Evolutionary conservation across 2,113 vertebrate genomes (phyloP).

Genomic region (Rhinoderma darwinii): DNA sequence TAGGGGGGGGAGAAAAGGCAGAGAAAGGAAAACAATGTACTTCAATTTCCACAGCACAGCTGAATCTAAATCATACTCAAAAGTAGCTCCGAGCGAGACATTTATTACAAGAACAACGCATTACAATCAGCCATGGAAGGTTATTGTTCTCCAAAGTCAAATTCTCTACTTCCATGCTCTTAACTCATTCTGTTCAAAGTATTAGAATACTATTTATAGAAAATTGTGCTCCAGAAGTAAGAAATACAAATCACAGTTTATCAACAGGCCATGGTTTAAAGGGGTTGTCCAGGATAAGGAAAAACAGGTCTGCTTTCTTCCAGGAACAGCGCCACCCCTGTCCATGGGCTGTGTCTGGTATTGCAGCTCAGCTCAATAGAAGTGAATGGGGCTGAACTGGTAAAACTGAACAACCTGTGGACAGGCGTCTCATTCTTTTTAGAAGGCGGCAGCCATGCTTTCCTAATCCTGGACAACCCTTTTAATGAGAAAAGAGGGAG

Average conservation of each 20-base stretch:
- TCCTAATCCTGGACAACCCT: no score
- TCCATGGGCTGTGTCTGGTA: no score
- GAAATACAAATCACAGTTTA: not conserved
- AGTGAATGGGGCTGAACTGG: no score
- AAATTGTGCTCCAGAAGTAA: not conserved
- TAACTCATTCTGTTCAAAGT: conserved; percentile 5
- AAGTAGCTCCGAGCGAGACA: conserved; percentile 37
- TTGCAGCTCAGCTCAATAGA: no score
- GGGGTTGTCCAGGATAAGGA: no score
- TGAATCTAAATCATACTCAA: conserved; percentile 37
- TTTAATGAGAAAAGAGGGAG: no score
- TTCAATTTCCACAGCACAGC: conserved; percentile 36
- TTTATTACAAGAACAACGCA: conserved; percentile 51
- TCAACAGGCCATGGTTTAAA: not conserved
- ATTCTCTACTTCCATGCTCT: not conserved
- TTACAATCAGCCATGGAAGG: conserved; percentile 39
- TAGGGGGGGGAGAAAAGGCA: not conserved
- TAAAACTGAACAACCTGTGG: no score
- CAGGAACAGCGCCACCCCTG: no score
- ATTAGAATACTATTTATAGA: not conserved
- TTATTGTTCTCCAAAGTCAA: conserved; percentile 39
- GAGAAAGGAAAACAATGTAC: conserved; percentile 35
- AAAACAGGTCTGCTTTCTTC: no score
- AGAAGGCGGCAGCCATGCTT: no score
- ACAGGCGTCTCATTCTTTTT: no score